Evolutionary conservation across 2,888 invertebrate genomes (phyloP).

Genomic region (Lymantria dispar): DNA sequence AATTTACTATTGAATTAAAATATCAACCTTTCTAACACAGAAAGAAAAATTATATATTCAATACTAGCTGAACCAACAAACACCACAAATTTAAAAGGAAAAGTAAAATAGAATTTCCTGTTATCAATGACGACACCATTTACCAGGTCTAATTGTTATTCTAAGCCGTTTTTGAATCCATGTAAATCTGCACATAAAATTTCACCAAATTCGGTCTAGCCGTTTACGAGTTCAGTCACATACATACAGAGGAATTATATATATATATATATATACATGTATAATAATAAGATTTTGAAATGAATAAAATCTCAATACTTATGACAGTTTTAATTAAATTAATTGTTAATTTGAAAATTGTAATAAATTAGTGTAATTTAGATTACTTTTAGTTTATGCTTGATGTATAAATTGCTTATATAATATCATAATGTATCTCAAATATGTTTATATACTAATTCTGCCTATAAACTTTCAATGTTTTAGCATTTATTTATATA

Average conservation of each 20-base stretch:
- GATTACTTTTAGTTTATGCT: background rate
- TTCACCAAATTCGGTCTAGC: no score
- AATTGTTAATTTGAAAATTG: background rate
- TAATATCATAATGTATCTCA: background rate
- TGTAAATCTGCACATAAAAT: no score
- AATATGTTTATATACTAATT: constrained; percentile 7
- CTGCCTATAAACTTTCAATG: background rate
- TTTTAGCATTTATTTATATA: constrained; percentile 56
- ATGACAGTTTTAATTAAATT: background rate
- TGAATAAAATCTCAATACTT: background rate
- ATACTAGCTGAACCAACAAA: no score
- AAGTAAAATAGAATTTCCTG: no score
- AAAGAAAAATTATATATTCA: background rate
- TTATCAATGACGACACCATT: no score
- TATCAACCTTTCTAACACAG: background rate
- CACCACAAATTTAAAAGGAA: no score
- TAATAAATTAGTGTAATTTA: background rate
- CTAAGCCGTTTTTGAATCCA: no score
- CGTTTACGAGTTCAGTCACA: no score
- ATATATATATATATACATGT: no score
- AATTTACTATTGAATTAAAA: background rate
- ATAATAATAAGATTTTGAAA: background rate
- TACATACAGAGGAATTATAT: no score
- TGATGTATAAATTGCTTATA: background rate
- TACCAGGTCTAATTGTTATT: no score